phyloP scores from a whole-genome alignment of 2,113 vertebrate genomes.

The Speoplatyrhinus poulsoni region DNA sequence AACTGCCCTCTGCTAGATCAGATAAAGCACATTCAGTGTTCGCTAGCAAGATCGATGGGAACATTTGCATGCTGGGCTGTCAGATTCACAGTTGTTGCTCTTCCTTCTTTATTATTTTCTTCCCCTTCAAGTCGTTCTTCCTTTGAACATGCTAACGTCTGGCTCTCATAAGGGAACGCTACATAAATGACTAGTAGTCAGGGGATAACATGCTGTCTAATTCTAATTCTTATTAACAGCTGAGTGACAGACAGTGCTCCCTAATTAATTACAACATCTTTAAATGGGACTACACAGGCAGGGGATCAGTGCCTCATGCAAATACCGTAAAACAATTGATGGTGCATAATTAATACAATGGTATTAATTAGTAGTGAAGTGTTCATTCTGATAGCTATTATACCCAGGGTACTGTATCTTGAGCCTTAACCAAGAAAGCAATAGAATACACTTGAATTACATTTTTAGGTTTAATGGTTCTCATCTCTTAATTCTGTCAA shows the following conservation, averaged over 20 bases:
- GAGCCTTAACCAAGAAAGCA: no score
- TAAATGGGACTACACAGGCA: slow-evolving; percentile 39
- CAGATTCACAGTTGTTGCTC: slow-evolving; percentile 37
- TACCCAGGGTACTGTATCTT: slow-evolving; percentile 2
- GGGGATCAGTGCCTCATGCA: slow-evolving; percentile 23
- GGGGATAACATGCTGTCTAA: slow-evolving; percentile 44
- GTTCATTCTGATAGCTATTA: slow-evolving; percentile 14
- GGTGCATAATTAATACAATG: slow-evolving; percentile 46
- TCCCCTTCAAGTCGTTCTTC: slow-evolving; percentile 34
- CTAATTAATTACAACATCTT: slow-evolving; percentile 47
- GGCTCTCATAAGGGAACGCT: slow-evolving; percentile 30
- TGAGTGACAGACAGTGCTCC: slow-evolving; percentile 47
- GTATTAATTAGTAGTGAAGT: slow-evolving; percentile 25
- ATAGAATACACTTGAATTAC: no score
- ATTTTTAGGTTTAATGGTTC: no score
- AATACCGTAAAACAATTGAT: slow-evolving; percentile 39
- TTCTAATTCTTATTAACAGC: slow-evolving; percentile 57
- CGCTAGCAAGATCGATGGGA: slow-evolving; percentile 54
- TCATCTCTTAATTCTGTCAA: no score
- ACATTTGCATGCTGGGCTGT: slow-evolving; percentile 64
- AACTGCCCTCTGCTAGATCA: slow-evolving; percentile 56
- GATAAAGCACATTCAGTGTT: slow-evolving; percentile 58
- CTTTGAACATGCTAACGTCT: slow-evolving; percentile 25
- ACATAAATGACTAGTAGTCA: slow-evolving; percentile 58
- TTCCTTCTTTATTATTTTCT: slow-evolving; percentile 38